Conservation (phyloP, 2,888 invertebrate species). For the Apodemia duryi region DNA sequence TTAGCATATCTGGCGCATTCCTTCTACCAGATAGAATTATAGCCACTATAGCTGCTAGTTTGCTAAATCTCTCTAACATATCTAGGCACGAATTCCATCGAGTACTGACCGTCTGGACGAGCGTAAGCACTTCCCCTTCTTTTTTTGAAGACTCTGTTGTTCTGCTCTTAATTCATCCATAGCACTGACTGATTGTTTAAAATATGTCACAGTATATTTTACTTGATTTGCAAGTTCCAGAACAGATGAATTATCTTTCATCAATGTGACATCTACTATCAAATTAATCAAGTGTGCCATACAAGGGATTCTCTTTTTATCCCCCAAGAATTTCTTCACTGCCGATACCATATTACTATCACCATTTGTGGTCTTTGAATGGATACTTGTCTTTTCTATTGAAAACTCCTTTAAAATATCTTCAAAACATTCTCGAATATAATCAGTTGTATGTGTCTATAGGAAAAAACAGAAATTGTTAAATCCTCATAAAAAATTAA, state of each 20-base stretch:
- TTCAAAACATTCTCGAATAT: too few relatives aligned
- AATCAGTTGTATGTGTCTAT: too few relatives aligned
- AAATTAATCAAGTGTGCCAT: slow-evolving; percentile 18
- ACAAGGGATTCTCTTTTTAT: slow-evolving; percentile 14
- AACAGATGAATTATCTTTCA: not conserved
- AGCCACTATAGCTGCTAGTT: slow-evolving; percentile 23
- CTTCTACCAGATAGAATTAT: slow-evolving; percentile 16
- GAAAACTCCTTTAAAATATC: too few relatives aligned
- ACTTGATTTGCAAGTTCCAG: slow-evolving; percentile 10
- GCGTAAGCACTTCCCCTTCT: slow-evolving; percentile 21
- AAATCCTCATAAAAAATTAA: too few relatives aligned
- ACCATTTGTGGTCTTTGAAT: slow-evolving; percentile 36
- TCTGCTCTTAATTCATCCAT: slow-evolving; percentile 22
- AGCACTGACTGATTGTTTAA: slow-evolving; percentile 21
- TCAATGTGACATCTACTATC: slow-evolving; percentile 3
- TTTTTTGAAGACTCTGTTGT: slow-evolving; percentile 20
- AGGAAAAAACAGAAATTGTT: too few relatives aligned
- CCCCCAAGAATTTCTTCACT: not conserved
- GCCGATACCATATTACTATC: slow-evolving; percentile 15
- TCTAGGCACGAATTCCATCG: slow-evolving; percentile 23
- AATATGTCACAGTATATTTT: slow-evolving; percentile 21
- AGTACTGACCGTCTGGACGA: slow-evolving; percentile 24
- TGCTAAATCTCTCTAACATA: slow-evolving; percentile 23
- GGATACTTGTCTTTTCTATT: not conserved
- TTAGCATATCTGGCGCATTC: slow-evolving; percentile 25